These are phyloP conservation scores for Agrotis puta DNA, from an alignment of 2,888 invertebrate genomes.

Conservation along the genomic window DNA sequence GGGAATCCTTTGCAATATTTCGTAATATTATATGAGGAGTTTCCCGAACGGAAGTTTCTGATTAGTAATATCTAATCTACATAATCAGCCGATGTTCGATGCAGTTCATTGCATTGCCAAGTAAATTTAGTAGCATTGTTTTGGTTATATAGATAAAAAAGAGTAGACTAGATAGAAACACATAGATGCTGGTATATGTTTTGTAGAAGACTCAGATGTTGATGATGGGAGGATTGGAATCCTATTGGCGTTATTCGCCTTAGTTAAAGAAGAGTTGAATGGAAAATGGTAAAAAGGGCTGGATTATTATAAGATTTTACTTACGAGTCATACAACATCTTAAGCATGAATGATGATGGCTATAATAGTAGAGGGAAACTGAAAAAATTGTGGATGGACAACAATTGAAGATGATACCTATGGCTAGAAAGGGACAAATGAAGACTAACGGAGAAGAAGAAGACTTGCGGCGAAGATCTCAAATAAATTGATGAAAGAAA, in stretches of 20 bases:
- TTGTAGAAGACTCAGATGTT: no score
- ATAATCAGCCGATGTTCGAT: not conserved
- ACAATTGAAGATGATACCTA: no score
- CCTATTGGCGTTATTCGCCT: not conserved
- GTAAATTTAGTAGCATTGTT: not conserved
- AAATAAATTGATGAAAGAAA: no score
- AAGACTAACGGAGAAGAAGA: no score
- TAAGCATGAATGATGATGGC: no score
- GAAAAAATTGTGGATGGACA: no score
- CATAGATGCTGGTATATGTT: not conserved
- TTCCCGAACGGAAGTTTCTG: slow-evolving; percentile 15
- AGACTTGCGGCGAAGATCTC: no score
- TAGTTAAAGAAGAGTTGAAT: not conserved
- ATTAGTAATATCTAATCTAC: slow-evolving; percentile 37
- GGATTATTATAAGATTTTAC: not conserved
- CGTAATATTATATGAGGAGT: slow-evolving; percentile 1
- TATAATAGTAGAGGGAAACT: no score
- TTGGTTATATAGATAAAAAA: not conserved
- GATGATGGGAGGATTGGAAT: not conserved
- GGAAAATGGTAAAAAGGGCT: no score
- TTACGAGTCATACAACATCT: no score
- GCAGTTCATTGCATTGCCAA: not conserved
- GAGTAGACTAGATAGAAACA: no score
- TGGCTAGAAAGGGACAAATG: no score
- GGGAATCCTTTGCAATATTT: slow-evolving; percentile 15